A percentile compares a stretch with the other conserved stretches of the same genome.
phyloP scores from a whole-genome alignment of 1,140 invertebrate genomes.

The Achatina immaculata region DNA sequence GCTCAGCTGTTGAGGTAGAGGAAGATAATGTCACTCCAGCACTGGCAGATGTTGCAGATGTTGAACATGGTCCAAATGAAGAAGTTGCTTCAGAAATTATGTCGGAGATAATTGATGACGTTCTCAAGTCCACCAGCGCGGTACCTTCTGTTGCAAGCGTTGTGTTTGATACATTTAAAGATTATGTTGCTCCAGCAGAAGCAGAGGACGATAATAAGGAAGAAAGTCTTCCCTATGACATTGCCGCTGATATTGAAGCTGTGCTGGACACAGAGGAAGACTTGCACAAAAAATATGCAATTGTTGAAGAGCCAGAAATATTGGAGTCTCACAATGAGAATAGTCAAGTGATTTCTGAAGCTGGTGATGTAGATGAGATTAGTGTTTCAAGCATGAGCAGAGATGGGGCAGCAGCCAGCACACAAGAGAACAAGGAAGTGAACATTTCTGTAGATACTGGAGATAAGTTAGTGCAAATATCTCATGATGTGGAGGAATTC shows the following conservation, averaged over 20 bases:
- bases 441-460: too few relatives aligned
- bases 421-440: too few relatives aligned
- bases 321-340: neutral
- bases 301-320: neutral
- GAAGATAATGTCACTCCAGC: neutral
- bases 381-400: neutral
- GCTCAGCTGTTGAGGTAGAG: neutral
- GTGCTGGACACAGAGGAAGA: constrained; percentile 12
- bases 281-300: neutral
- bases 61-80: constrained; percentile 29
- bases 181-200: constrained; percentile 43
- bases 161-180: constrained; percentile 61
- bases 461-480: too few relatives aligned
- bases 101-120: constrained; percentile 65
- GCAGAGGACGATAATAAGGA: constrained; percentile 2
- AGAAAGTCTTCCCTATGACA: constrained; percentile 2
- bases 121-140: constrained; percentile 57
- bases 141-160: constrained; percentile 64
- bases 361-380: neutral
- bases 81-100: constrained; percentile 53
- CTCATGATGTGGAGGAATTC: neutral
- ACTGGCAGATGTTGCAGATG: neutral
- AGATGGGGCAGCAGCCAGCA: too few relatives aligned
- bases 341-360: neutral
- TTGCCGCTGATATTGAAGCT: constrained; percentile 6